phyloP scores from a whole-genome alignment of 2,888 invertebrate genomes.

The Hedya salicella region DNA sequence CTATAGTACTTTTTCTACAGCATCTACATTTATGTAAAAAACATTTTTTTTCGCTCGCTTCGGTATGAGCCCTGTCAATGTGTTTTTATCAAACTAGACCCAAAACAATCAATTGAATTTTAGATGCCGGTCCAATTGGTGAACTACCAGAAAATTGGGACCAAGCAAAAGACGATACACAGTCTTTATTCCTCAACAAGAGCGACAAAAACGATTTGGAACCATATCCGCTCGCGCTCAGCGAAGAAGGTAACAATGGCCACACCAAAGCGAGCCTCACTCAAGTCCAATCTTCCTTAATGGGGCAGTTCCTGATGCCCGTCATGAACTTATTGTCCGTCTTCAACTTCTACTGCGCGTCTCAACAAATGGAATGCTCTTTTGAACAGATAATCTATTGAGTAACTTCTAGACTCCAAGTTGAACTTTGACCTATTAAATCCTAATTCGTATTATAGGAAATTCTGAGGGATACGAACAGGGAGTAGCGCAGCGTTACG shows the following conservation, averaged over 20 bases:
- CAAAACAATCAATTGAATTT: conserved; percentile 50
- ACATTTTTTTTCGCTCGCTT: conserved; percentile 46
- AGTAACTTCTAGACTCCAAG: conserved; percentile 15
- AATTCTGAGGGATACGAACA: conserved; percentile 77
- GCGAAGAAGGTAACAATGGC: conserved; percentile 76
- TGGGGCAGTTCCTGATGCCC: conserved; percentile 43
- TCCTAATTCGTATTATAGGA: conserved; percentile 59
- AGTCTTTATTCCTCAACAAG: conserved; percentile 82
- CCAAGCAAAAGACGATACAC: conserved; percentile 82
- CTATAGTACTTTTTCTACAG: too few relatives aligned
- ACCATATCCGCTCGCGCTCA: conserved; percentile 81
- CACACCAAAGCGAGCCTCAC: conserved; percentile 48
- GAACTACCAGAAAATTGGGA: conserved; percentile 83
- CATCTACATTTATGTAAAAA: neutral
- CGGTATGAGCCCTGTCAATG: conserved; percentile 47
- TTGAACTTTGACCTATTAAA: conserved; percentile 13
- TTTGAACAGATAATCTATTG: conserved; percentile 14
- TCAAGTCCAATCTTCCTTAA: conserved; percentile 41
- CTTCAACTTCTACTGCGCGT: conserved; percentile 32
- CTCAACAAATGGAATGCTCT: conserved; percentile 30
- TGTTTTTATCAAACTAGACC: conserved; percentile 38
- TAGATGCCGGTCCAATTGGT: conserved; percentile 77
- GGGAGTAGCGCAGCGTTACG: conserved; percentile 72
- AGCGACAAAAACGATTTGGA: conserved; percentile 83
- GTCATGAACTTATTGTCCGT: conserved; percentile 33